These are phyloP conservation scores for Nasonia giraulti DNA, from an alignment of 1,140 invertebrate genomes.

Conservation along the genomic window DNA sequence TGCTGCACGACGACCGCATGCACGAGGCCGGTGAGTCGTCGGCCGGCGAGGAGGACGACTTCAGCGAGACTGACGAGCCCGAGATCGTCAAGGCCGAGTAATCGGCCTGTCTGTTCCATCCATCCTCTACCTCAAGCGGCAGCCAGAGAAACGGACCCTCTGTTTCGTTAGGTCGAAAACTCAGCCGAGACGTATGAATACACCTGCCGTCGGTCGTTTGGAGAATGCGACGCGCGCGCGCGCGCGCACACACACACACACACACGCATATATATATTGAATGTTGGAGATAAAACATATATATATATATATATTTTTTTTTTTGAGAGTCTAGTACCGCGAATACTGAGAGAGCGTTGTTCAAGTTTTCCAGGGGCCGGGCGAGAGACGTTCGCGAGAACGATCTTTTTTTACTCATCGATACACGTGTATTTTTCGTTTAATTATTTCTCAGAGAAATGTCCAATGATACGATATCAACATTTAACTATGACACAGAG, in stretches of 20 bases:
- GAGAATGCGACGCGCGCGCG: too few relatives aligned
- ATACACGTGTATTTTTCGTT: not conserved
- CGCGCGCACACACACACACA: not conserved
- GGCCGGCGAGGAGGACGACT: constrained; percentile 68
- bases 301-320: not conserved
- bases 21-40: constrained; percentile 60
- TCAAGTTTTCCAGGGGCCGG: too few relatives aligned
- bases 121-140: not conserved
- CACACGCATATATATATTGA: not conserved
- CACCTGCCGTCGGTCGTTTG: too few relatives aligned
- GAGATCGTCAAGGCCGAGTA: constrained; percentile 68
- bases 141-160: not conserved
- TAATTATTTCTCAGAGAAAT: not conserved
- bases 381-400: not conserved
- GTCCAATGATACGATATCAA: not conserved
- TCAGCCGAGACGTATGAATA: too few relatives aligned
- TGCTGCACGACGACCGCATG: constrained; percentile 64
- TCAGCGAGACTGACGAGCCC: constrained; percentile 69
- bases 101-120: not conserved
- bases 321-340: not conserved
- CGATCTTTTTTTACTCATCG: not conserved
- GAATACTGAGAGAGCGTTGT: not conserved
- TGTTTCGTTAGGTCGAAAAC: too few relatives aligned
- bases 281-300: not conserved
- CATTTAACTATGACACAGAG: not conserved